Evolutionary conservation across 2,113 vertebrate genomes (phyloP).

Genomic region (Heloderma charlesbogerti): DNA sequence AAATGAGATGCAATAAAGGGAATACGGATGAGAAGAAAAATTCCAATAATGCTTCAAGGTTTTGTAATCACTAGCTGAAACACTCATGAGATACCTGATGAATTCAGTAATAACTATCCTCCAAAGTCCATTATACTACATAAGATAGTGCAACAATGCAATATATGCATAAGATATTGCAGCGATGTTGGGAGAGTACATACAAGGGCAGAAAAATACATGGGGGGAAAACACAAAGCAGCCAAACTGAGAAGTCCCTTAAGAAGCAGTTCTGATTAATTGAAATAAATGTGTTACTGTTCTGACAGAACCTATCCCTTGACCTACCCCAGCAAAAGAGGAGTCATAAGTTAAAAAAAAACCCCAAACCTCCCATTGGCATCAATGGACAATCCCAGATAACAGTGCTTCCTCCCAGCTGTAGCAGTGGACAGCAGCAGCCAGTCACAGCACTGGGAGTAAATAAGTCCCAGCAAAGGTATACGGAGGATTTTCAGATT

Average conservation of each 20-base stretch:
- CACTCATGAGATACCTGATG: neutral
- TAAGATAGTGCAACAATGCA: neutral
- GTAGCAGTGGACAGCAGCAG: neutral
- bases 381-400: neutral
- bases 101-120: slow-evolving; percentile 35
- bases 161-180: slow-evolving; percentile 13
- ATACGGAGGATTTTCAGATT: neutral
- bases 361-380: neutral
- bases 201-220: slow-evolving; percentile 6
- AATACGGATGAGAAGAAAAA: slow-evolving; percentile 28
- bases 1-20: slow-evolving; percentile 22
- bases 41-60: slow-evolving; percentile 9
- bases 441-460: neutral
- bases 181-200: slow-evolving; percentile 7
- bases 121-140: neutral
- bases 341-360: neutral
- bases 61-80: slow-evolving; percentile 5
- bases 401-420: neutral
- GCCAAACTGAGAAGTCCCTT: neutral
- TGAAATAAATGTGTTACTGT: slow-evolving; percentile 28
- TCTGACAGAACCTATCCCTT: neutral
- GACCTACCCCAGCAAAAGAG: neutral
- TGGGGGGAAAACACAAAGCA: neutral
- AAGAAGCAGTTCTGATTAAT: neutral
- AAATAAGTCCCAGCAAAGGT: neutral